Conservation (phyloP, 2,888 invertebrate genomes). For the Dinocampus coccinellae region DNA sequence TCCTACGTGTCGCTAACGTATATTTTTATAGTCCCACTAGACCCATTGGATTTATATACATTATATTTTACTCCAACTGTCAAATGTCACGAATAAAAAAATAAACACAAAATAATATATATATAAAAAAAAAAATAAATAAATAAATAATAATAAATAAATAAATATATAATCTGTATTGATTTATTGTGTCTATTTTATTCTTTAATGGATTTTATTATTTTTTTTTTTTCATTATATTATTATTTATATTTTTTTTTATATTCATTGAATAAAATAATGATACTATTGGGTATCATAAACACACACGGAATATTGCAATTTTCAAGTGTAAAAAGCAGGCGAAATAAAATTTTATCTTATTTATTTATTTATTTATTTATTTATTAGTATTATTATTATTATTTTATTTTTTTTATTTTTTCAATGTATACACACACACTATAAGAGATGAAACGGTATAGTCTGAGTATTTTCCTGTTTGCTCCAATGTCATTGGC, state of each 20-base stretch:
- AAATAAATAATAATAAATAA: background rate
- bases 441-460: background rate
- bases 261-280: too few relatives aligned
- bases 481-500: background rate
- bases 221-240: too few relatives aligned
- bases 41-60: background rate
- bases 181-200: background rate
- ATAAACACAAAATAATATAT: background rate
- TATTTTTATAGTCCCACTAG: background rate
- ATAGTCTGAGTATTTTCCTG: background rate
- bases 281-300: too few relatives aligned
- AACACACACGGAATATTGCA: too few relatives aligned
- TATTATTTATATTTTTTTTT: too few relatives aligned
- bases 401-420: too few relatives aligned
- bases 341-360: too few relatives aligned
- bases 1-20: background rate
- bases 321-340: too few relatives aligned
- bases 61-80: conserved; percentile 17
- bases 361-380: too few relatives aligned
- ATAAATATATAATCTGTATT: background rate
- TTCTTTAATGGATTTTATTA: too few relatives aligned
- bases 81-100: conserved; percentile 11
- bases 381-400: too few relatives aligned
- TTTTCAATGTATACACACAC: too few relatives aligned
- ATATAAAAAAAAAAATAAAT: background rate